Evolutionary conservation across 2,888 invertebrate species (phyloP).

Genomic region (Steinernema hermaphroditum): DNA sequence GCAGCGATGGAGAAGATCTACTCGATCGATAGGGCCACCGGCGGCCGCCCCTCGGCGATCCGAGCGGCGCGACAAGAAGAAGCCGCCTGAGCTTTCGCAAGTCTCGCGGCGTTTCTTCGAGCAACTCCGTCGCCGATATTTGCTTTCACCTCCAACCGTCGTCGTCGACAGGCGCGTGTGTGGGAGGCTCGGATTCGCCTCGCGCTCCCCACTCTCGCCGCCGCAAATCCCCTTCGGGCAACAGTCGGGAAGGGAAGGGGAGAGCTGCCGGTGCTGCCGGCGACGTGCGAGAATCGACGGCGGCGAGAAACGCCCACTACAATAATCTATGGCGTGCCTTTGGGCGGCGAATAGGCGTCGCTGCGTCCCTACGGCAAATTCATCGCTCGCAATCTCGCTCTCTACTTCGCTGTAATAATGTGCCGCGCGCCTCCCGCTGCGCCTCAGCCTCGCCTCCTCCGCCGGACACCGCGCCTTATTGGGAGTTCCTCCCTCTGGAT

Average conservation of each 20-base stretch:
- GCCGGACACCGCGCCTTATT: no score
- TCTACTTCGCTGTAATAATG: constrained; percentile 2
- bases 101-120: neutral
- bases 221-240: no score
- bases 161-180: constrained; percentile 22
- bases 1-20: neutral
- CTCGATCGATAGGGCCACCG: neutral
- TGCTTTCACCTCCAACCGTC: constrained; percentile 2
- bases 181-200: constrained; percentile 13
- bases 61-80: no score
- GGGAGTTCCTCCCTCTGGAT: no score
- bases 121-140: neutral
- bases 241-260: neutral
- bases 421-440: neutral
- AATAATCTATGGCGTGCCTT: neutral
- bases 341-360: neutral
- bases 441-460: no score
- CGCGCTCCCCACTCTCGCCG: neutral
- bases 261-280: neutral
- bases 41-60: neutral
- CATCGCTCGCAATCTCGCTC: no score
- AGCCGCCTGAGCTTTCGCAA: neutral
- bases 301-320: constrained; percentile 4
- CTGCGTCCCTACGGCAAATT: no score
- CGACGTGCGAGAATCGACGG: constrained; percentile 9